These are phyloP conservation scores for Acanthisitta chloris DNA, from an alignment of 2,113 vertebrate species.

Conservation along the genomic window DNA sequence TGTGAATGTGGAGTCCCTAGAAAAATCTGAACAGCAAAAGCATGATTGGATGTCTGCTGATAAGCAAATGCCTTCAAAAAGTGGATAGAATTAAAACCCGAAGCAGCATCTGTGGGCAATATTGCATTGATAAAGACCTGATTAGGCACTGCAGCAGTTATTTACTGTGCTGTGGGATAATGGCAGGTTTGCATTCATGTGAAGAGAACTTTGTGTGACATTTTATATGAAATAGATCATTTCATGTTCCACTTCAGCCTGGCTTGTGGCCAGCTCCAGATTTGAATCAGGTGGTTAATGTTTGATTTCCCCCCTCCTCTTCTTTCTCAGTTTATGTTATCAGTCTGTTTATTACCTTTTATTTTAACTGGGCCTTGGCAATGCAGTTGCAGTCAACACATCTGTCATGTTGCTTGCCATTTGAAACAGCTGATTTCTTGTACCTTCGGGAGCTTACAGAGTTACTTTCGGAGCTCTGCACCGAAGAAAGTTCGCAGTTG, in stretches of 20 bases:
- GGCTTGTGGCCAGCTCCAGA: neutral
- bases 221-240: neutral
- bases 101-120: neutral
- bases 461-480: neutral
- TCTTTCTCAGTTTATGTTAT: neutral
- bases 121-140: neutral
- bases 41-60: neutral
- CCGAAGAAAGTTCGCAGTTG: neutral
- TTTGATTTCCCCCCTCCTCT: rapidly evolving
- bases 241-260: neutral
- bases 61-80: neutral
- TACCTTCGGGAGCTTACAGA: neutral
- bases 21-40: neutral
- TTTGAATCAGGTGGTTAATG: neutral
- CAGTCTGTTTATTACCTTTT: neutral
- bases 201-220: neutral
- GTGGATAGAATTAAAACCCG: neutral
- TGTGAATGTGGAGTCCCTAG: neutral
- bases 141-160: neutral
- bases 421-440: neutral
- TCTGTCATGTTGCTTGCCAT: neutral
- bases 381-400: neutral
- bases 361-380: neutral
- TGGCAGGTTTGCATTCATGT: neutral
- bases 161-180: neutral